Base-by-base conservation (phyloP, 2,797 vertebrate species). In the Thalassophryne amazonica region DNA sequence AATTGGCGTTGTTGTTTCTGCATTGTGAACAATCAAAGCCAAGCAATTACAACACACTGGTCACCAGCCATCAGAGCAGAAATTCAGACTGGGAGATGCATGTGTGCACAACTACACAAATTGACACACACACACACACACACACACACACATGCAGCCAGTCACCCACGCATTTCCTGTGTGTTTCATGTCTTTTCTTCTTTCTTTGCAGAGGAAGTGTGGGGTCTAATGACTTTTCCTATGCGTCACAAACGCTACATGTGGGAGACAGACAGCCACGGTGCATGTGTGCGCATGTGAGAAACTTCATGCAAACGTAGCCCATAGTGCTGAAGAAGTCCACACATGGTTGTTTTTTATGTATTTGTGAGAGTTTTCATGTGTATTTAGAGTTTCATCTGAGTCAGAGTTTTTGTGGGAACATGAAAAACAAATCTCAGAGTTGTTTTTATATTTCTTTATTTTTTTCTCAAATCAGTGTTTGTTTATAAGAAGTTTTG, bases 81-180 rank as follows among this genome's bases (percentile, higher is more conserved):
- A 54, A 55, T 42, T 62, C 21, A 70, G 62, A 63, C 64, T 8
- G 30, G 40, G 17, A 52, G 30, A 68, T 41, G 24, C 22, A 31
- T 7, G 27, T 41, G 8, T 46, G 50, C 43, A 61, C 32, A 55
- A 34, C 60, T 6, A 46, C 39, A 49, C 42, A 64, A 14, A 39
- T 10, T 17, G 10, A 35, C 40, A 30, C 23, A 51, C 33, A 50
- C 20, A 41, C 34, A 14, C 42, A 22, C 33, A 39, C 10, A 37
- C 35, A 42, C 24, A 46, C 27, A 54, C 25, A 49, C 8, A 62
- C 39, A 64, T 22, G 43, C 19, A 63, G 45, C 60, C 74, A 76
- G 38, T 73, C 78, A 82, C 84, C 83, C 83, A 85, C 84, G 78
- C 77, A 62, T 70, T 86, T 86, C 86, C 86, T 83, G 81, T 71